Base-by-base conservation (phyloP, 2,888 invertebrate genomes). In the Digitonthophagus gazella region DNA sequence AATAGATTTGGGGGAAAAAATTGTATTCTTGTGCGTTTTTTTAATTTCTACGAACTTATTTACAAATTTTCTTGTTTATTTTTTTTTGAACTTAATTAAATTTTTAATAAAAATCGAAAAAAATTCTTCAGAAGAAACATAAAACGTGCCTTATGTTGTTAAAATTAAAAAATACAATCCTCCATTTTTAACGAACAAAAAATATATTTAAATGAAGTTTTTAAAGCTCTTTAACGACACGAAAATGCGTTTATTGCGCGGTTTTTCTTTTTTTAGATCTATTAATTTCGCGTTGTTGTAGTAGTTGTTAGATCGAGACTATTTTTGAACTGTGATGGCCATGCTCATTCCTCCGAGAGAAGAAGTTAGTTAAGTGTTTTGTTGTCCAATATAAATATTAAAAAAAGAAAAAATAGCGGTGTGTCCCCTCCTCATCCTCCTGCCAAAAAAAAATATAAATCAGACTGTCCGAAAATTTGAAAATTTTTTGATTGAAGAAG, bases 261-360 rank as follows among this genome's bases (percentile, higher is more conserved):
- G n/a, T n/a, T n/a, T n/a, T n/a, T 58, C 20, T n/a, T 58, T 58
- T 58, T 2, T 58, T 58, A 19, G 16, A 58, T 19, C 16, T 8
- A 22, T 58, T 58, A 61, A 64, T 64, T 44, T 44, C 28, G 22
- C 22, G 6, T 22, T 22, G 28, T 44, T 44, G 11, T 44, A 44
- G 28, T 44, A 44, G 6, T 69, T 63, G 55, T 67, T 66, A 71
- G 58, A 58, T 68, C 71, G 58, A 69, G 58, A 71, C 69, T 71
- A 71, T 68, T 71, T 67, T 73, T 71, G 66, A 73, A 76, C 79
- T 79, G 79, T 79, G 79, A 79, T 79, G 78, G 75, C 77, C 76
- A 74, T 73, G 78, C 79, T 79, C 79, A 79, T 79, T 79, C 79
- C 79, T 74, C 72, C 58, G 57, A 73, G 28, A 5, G 11, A 44